Base-by-base conservation (phyloP, 2,888 invertebrate genomes). In the Habroteleia sp. region DNA sequence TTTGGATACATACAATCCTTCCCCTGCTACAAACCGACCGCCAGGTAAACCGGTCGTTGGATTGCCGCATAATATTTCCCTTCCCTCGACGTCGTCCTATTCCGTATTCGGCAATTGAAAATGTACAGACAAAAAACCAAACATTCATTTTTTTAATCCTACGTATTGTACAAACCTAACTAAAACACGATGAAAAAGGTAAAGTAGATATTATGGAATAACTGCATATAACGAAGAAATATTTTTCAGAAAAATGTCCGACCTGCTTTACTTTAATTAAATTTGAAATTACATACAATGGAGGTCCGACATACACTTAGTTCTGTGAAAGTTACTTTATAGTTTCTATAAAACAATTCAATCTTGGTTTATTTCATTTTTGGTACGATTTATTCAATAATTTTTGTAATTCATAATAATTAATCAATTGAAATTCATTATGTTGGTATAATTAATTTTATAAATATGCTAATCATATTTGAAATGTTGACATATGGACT, bases 1-100 rank as follows among this genome's bases (percentile, higher is more conserved):
- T 77, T 85, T 90, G 84, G 88, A 88, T 74, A 81, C 83, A 31
- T 83, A 84, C 80, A 85, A 86, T 84, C 83, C 84, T 81, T 81
- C 83, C 77, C 84, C 85, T 65, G 85, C 82, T 63, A 84, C 82
- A 74, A 81, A 81, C 78, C 84, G 86, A 81, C 83, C 86, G 81
- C 84, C 85, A 85, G 87, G 87, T 87, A 86, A 85, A 82, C 75
- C 83, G 77, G 77, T 83, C 78, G 81, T 78, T 77, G 81, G 79
- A 68, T 75, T 81, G 73, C 79, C 82, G 74, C 84, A 85, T 63
- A 83, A 83, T 77, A 79, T 83, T 80, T 84, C 85, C 79, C 82
- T 82, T 62, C 84, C 87, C 71, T 83, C 85, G 35, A 83, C 85
- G 62, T 86, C 86, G 76, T 83, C 84, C 72, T 82, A 84, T 75